Base-by-base conservation (phyloP, 64 coral and sea anemone genomes). In the Montipora cactus region DNA sequence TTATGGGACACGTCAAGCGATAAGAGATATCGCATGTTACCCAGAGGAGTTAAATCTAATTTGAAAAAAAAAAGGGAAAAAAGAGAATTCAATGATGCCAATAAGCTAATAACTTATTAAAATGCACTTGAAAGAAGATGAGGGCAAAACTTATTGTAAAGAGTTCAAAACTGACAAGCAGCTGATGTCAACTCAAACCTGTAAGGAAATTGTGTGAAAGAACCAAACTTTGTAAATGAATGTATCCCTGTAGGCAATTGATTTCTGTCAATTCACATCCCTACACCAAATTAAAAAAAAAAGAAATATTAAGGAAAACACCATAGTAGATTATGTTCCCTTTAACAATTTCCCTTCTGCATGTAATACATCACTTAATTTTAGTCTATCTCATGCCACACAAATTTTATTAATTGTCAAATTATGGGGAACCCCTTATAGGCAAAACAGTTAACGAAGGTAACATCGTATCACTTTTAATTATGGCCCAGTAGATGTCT, bases 1-100 rank as follows among this genome's bases (percentile, higher is more conserved):
- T 99, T 99, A 66, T 99, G 97, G 4, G 97, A 99, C 5, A 94
- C 97, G 83, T 96, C 97, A 84, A 99, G 94, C 14, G 82, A 79
- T 2, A 99, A 64, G 7, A 99, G 67, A 51, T 87, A 78, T 47
- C 89, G 75, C 97, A 99, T 96, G 92, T 79, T 94, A 9, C 94
- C 92, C 49, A 99, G 69, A 15, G 94, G 91, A 93, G 68, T 96
- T 76, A 99, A 78, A 84, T 99, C 97, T 99, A 64, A 50, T 44
- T 10, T 14, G 10, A 78, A 82, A 47, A 28, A n/a, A 16, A 62
- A 28, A 64, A 16, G 4, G 7, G 61, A 14, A 4, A 14, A 16
- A 64, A 64, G 23, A 89, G 12, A 58, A 7, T 52, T 3, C 1
- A 44, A n/a, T 44, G 53, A 57, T 4, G 7, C 53, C 1, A 0